Evolutionary conservation across 2,797 vertebrate species (phyloP).

Genomic region (Rhabdophis nuchalis): DNA sequence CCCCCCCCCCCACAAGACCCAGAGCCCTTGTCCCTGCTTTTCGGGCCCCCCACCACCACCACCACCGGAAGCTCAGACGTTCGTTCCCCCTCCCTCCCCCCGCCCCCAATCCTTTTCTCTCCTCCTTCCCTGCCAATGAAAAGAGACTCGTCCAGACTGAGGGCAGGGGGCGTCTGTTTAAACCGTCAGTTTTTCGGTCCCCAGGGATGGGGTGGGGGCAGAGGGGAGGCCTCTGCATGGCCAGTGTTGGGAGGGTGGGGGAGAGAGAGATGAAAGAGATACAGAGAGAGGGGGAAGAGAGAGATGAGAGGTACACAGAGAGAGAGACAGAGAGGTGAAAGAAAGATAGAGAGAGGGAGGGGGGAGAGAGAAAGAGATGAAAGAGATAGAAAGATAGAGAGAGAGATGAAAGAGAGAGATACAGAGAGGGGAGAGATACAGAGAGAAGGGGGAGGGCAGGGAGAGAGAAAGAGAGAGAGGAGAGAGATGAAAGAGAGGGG

Average conservation of each 20-base stretch:
- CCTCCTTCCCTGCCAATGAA: not conserved
- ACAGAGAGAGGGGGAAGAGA: no score
- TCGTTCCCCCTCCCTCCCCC: no score
- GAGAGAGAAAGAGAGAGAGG: no score
- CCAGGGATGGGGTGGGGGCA: not conserved
- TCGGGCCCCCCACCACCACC: not conserved
- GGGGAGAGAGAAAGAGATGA: no score
- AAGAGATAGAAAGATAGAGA: no score
- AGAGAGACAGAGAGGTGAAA: no score
- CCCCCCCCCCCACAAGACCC: not conserved
- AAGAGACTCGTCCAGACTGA: not conserved
- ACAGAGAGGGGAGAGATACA: no score
- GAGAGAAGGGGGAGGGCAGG: no score
- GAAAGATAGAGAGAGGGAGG: no score
- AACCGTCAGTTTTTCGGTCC: not conserved
- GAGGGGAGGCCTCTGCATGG: not conserved
- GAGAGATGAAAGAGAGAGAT: no score
- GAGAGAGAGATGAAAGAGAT: not conserved
- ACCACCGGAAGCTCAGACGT: not conserved
- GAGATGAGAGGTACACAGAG: no score
- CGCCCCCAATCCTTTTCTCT: not conserved
- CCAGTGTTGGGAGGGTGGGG: not conserved
- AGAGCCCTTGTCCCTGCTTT: not conserved
- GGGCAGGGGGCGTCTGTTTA: not conserved
- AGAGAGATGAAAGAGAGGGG: no score